Base-by-base conservation (phyloP, 2,113 vertebrate genomes). In the Phylloscopus trochilus region DNA sequence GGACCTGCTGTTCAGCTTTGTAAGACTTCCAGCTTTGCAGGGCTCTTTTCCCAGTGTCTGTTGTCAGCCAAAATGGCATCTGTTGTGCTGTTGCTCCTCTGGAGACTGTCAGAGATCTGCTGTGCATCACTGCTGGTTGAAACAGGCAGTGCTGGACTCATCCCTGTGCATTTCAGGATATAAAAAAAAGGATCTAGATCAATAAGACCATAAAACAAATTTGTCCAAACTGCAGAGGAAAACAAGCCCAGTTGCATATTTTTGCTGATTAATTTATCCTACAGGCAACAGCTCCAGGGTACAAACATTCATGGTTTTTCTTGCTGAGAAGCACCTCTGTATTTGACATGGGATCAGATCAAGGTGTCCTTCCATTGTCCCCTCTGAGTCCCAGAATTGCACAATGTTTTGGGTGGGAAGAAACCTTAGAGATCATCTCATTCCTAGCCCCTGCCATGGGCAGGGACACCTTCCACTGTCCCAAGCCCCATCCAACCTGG, bases 401-500 rank as follows among this genome's bases (percentile, higher is more conserved):
- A 56, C 35, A 56, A 28, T 17, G 27, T 2, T 30, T 59, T 55
- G 47, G 35, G 8, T 49, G 22, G 21, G 47, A 43, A 77, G 41
- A 41, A 27, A 33, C 41, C 12, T 63, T 33, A 7, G 51, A 49
- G 31, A 9, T 70, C 35, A 56, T 33, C 49, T 21, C 13, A 43
- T 63, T 47, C 11, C 30, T 27, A 35, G 0, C 26, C 5, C 21
- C 21, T 43, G 0, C 26, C 35, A 13, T 31, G n/a, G 14, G 8
- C 70, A 76, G 63, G 17, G 47, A 69, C 62, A 7, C 11, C 15
- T 77, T 1, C 35, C n/a, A n/a, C n/a, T n/a, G n/a, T n/a, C n/a
- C n/a, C n/a, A n/a, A n/a, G n/a, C n/a, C n/a, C n/a, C 0, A 0
- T 68, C 55, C 47, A 46, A 0, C 15, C 60, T 16, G n/a, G 46